Evolutionary conservation across 2,113 vertebrate species (phyloP).

Genomic region (Conger conger): DNA sequence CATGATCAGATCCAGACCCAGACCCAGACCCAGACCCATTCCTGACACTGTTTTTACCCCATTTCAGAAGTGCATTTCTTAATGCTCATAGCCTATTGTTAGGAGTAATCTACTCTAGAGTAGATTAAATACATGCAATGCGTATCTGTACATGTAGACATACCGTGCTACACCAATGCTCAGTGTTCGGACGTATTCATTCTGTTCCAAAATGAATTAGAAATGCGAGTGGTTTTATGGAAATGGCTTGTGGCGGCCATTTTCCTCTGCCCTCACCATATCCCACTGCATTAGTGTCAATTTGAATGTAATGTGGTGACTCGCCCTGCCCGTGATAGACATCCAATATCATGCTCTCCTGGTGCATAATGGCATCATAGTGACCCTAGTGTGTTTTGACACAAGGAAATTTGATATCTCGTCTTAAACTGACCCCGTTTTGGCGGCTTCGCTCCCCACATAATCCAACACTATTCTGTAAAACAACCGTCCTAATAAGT

Average conservation of each 20-base stretch:
- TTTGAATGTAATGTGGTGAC: slow-evolving; percentile 25
- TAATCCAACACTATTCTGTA: slow-evolving; percentile 68
- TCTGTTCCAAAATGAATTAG: slow-evolving; percentile 26
- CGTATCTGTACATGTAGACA: neutral
- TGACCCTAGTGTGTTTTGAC: slow-evolving; percentile 40
- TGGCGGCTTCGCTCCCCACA: slow-evolving; percentile 50
- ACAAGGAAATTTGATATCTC: slow-evolving; percentile 68
- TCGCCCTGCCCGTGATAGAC: slow-evolving; percentile 37
- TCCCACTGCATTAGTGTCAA: slow-evolving; percentile 28
- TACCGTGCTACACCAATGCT: slow-evolving; percentile 13
- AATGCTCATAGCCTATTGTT: neutral
- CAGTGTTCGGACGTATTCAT: slow-evolving; percentile 14
- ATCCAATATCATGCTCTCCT: slow-evolving; percentile 70
- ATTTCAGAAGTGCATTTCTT: slow-evolving; percentile 11
- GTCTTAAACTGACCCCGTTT: slow-evolving; percentile 70
- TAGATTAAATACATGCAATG: no score
- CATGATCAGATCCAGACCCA: no score
- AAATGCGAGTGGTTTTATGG: slow-evolving; percentile 1
- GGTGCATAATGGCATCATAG: slow-evolving; percentile 52
- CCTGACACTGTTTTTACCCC: slow-evolving; percentile 42
- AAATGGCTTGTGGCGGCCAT: slow-evolving; percentile 14
- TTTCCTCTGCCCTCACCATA: slow-evolving; percentile 4
- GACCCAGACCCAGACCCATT: no score
- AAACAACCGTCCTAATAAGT: slow-evolving; percentile 48
- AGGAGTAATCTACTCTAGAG: neutral